Evolutionary conservation across 1,140 invertebrate genomes (phyloP).

Genomic region (Drosophila eugracilis): DNA sequence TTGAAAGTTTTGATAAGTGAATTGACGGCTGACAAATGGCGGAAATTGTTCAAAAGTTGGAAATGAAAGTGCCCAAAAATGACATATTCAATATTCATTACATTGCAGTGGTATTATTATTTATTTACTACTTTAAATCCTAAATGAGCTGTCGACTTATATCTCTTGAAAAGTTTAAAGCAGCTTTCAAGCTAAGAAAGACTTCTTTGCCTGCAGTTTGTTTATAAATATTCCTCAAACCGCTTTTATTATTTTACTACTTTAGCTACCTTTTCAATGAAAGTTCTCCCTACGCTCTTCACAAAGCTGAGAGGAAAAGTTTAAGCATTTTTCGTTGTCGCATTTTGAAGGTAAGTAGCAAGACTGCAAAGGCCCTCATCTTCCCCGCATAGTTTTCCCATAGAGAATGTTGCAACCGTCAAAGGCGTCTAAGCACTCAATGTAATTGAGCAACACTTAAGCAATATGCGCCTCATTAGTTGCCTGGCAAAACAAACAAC

Average conservation of each 20-base stretch:
- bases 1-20: slow-evolving; percentile 13
- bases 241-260: not conserved
- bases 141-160: no score
- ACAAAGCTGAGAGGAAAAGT: slow-evolving; percentile 20
- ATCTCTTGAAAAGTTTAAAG: slow-evolving; percentile 3
- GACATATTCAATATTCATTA: no score
- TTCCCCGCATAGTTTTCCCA: slow-evolving; percentile 16
- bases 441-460: slow-evolving; percentile 79
- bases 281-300: slow-evolving; percentile 9
- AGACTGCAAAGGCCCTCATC: slow-evolving; percentile 14
- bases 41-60: slow-evolving; percentile 18
- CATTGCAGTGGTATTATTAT: no score
- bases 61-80: not conserved
- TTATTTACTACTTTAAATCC: no score
- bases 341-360: slow-evolving; percentile 40
- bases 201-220: not conserved
- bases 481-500: slow-evolving; percentile 48
- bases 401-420: slow-evolving; percentile 39
- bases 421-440: slow-evolving; percentile 65
- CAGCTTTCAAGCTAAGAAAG: not conserved
- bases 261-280: not conserved
- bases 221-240: not conserved
- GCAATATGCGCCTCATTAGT: slow-evolving; percentile 79
- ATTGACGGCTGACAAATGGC: slow-evolving; percentile 39
- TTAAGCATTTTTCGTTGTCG: slow-evolving; percentile 41